Percentiles rank a stretch among this genome's conserved stretches.
These are phyloP conservation scores for Dysmachus trigonus DNA, from an alignment of 2,888 invertebrate species.

Conservation along the genomic window DNA sequence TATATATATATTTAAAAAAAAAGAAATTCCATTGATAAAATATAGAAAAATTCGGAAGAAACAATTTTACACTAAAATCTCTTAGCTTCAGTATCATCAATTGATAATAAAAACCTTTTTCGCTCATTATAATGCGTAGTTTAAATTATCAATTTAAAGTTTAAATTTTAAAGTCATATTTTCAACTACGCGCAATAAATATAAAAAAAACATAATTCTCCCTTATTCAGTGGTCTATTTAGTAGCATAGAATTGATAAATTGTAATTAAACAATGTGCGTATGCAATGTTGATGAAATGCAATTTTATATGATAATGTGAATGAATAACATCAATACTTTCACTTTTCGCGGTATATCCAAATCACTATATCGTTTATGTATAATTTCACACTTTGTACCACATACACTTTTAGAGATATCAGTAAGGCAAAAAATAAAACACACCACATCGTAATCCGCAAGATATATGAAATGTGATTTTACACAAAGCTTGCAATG, in stretches of 20 bases:
- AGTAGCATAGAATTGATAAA: not conserved
- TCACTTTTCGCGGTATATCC: not conserved
- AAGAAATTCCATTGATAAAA: not conserved
- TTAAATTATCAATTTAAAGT: not conserved
- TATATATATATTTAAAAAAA: too few species aligned
- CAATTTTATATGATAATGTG: not conserved
- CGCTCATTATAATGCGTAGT: not conserved
- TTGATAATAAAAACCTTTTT: too few species aligned
- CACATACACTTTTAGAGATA: not conserved
- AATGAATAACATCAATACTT: not conserved
- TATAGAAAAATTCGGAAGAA: not conserved
- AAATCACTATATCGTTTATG: not conserved
- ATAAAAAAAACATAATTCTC: too few species aligned
- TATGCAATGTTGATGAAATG: not conserved
- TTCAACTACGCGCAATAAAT: not conserved
- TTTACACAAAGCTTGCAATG: constrained; percentile 13
- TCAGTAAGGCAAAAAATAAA: not conserved
- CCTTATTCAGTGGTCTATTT: too few species aligned
- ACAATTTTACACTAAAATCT: not conserved
- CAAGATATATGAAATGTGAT: constrained; percentile 26
- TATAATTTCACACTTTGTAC: constrained; percentile 1
- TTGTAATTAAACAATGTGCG: not conserved
- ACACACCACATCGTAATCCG: not conserved
- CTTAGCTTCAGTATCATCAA: too few species aligned
- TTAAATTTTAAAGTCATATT: not conserved